A percentile compares a stretch with the other conserved stretches of the same genome.
Conservation (phyloP, 2,113 vertebrate species). For the Callithrix jacchus region DNA sequence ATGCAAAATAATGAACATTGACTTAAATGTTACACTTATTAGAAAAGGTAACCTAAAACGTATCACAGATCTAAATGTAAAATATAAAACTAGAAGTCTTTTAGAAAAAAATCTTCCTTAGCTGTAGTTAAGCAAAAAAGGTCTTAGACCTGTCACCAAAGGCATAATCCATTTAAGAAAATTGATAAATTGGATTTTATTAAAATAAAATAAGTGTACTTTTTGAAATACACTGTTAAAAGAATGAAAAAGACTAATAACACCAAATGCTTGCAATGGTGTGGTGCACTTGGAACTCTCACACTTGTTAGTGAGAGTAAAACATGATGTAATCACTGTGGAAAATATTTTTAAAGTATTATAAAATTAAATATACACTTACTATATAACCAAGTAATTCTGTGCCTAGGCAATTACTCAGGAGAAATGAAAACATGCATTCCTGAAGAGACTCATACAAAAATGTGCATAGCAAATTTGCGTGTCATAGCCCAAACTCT, state of each 20-base stretch:
- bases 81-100: not conserved
- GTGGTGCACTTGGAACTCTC: not conserved
- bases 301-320: not conserved
- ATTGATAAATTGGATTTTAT: not conserved
- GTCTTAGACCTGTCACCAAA: not conserved
- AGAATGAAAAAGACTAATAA: not conserved
- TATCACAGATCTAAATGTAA: not conserved
- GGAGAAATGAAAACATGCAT: not conserved
- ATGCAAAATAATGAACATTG: not conserved
- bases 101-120: not conserved
- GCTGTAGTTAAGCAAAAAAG: not conserved
- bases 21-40: not conserved
- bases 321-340: not conserved
- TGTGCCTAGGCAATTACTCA: not conserved
- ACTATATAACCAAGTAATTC: not conserved
- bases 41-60: not conserved
- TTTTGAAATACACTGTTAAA: not conserved
- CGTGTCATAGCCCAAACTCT: not conserved
- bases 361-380: not conserved
- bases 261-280: too few species aligned
- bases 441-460: not conserved
- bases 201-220: not conserved
- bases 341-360: not conserved
- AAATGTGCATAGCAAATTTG: not conserved
- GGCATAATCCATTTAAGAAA: not conserved